Percentiles rank a stretch among this genome's conserved stretches.
Evolutionary conservation across 2,113 vertebrate species (phyloP).

Genomic region (Eurypyga helias): DNA sequence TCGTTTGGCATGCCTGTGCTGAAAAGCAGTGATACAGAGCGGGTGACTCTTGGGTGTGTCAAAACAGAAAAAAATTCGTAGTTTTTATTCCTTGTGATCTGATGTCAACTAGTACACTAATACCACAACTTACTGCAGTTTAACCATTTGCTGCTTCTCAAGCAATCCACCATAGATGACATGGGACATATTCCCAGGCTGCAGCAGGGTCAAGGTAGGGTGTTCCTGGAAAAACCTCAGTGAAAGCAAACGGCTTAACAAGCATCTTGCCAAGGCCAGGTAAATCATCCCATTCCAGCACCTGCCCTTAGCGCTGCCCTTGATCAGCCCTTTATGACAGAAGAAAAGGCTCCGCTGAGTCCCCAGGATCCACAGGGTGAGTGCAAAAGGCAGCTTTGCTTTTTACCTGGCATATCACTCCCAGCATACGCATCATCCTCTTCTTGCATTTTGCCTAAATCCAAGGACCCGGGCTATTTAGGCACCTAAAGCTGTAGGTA

Average conservation of each 20-base stretch:
- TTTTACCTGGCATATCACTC: background rate
- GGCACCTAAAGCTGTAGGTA: background rate
- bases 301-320: background rate
- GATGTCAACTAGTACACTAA: background rate
- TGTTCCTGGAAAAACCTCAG: background rate
- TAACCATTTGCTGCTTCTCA: background rate
- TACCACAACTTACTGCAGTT: fast-evolving
- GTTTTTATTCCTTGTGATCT: background rate
- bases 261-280: background rate
- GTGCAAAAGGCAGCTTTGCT: background rate
- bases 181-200: fast-evolving
- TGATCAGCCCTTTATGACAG: fast-evolving
- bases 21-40: fast-evolving
- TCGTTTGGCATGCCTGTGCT: fast-evolving
- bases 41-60: background rate
- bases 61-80: background rate
- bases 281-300: background rate
- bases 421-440: fast-evolving
- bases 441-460: background rate
- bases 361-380: background rate
- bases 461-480: fast-evolving
- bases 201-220: background rate
- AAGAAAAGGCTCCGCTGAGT: fast-evolving
- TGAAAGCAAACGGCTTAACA: fast-evolving
- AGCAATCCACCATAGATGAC: fast-evolving